Percentiles rank a stretch among this genome's conserved stretches.
phyloP scores from a whole-genome alignment of 2,113 vertebrate genomes.

The Malurus cyaneus region DNA sequence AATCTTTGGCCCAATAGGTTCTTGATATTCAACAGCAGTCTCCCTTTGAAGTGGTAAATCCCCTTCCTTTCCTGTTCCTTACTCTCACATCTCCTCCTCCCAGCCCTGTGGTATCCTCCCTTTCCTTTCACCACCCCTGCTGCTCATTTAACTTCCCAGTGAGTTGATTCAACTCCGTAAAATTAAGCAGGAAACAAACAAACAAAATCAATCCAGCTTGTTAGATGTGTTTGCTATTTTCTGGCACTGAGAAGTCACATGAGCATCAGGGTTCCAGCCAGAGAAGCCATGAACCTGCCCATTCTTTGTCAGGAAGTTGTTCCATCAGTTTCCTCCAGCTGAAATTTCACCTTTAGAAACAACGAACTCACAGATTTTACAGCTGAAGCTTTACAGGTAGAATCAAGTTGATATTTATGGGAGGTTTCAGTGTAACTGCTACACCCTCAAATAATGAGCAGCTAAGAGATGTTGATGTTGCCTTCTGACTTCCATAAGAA shows the following conservation, averaged over 20 bases:
- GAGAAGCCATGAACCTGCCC: not conserved
- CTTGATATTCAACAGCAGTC: not conserved
- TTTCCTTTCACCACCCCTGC: not conserved
- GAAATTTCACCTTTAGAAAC: not conserved
- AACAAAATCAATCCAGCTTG: not conserved
- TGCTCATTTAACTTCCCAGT: not conserved
- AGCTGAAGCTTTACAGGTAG: not conserved
- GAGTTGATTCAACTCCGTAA: not conserved
- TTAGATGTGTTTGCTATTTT: not conserved
- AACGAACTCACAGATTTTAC: fast-evolving
- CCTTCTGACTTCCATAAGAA: not conserved
- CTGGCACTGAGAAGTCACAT: not conserved
- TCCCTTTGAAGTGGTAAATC: not conserved
- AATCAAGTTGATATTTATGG: not conserved
- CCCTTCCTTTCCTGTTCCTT: not conserved
- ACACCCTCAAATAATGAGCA: not conserved
- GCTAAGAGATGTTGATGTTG: not conserved
- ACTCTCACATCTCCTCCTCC: not conserved
- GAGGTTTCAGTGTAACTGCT: not conserved
- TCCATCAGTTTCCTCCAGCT: not conserved
- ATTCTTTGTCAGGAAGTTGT: not conserved
- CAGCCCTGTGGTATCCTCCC: not conserved
- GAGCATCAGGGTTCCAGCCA: not conserved
- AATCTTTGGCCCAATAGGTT: not conserved
- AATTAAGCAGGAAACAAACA: not conserved